Conservation (phyloP, 1,140 invertebrate genomes). For the Notospermus geniculatus region DNA sequence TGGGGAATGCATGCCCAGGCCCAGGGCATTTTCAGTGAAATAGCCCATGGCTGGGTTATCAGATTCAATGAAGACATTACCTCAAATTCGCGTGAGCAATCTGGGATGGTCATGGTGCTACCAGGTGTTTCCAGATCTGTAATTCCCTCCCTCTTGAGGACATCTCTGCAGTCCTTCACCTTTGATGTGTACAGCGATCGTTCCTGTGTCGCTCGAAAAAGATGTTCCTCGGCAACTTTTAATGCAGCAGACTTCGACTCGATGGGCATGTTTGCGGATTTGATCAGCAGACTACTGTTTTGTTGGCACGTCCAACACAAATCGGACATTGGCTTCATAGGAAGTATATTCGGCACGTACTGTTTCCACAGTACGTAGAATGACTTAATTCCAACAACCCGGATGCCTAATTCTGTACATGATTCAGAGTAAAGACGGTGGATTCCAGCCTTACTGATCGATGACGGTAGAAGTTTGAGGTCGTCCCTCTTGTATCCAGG, state of each 20-base stretch:
- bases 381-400: neutral
- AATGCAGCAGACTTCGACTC: conserved; percentile 19
- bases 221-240: conserved; percentile 15
- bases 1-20: too few relatives aligned
- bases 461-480: conserved; percentile 23
- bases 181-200: conserved; percentile 21
- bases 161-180: neutral
- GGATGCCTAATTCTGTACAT: neutral
- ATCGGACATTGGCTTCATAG: conserved; percentile 26
- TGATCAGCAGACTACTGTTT: conserved; percentile 22
- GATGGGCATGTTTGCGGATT: conserved; percentile 13
- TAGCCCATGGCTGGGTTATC: too few relatives aligned
- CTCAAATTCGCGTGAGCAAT: neutral
- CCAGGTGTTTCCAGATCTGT: too few relatives aligned
- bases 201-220: conserved; percentile 19
- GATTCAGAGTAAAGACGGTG: neutral
- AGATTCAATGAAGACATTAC: too few relatives aligned
- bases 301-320: conserved; percentile 29
- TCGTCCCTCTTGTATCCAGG: conserved; percentile 25
- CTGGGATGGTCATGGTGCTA: neutral
- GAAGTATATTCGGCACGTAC: conserved; percentile 15
- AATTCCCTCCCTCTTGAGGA: neutral
- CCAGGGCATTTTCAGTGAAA: too few relatives aligned
- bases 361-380: conserved; percentile 16
- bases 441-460: neutral